These are phyloP conservation scores for Lysandra bellargus DNA, from an alignment of 2,888 invertebrate genomes.

Conservation along the genomic window DNA sequence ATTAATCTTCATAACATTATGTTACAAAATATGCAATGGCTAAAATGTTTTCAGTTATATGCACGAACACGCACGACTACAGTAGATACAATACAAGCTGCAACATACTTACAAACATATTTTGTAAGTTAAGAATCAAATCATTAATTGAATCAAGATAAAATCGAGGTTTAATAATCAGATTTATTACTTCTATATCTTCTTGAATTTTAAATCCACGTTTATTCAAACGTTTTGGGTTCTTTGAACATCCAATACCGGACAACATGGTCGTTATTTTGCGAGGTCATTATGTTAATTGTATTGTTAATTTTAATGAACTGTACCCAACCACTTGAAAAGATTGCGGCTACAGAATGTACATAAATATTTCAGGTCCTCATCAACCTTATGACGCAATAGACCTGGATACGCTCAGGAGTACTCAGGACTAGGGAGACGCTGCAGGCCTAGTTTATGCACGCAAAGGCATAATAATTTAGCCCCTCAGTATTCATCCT, in stretches of 20 bases:
- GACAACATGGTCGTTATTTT: not conserved
- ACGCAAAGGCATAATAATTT: not conserved
- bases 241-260: not conserved
- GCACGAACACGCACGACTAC: not conserved
- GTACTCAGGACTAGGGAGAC: not conserved
- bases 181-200: not conserved
- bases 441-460: not conserved
- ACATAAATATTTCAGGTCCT: constrained; percentile 8
- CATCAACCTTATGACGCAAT: constrained; percentile 2
- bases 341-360: not conserved
- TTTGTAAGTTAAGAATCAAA: not conserved
- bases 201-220: not conserved
- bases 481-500: not conserved
- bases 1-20: not conserved
- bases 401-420: constrained; percentile 6
- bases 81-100: not conserved
- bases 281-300: not conserved
- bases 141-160: not conserved
- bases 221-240: not conserved
- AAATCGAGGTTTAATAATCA: not conserved
- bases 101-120: not conserved
- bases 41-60: not conserved
- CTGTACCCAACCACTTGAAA: not conserved
- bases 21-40: not conserved
- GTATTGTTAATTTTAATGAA: constrained; percentile 3